Evolutionary conservation across 1,140 invertebrate species (phyloP).

Genomic region (Rhynchophorus ferrugineus): DNA sequence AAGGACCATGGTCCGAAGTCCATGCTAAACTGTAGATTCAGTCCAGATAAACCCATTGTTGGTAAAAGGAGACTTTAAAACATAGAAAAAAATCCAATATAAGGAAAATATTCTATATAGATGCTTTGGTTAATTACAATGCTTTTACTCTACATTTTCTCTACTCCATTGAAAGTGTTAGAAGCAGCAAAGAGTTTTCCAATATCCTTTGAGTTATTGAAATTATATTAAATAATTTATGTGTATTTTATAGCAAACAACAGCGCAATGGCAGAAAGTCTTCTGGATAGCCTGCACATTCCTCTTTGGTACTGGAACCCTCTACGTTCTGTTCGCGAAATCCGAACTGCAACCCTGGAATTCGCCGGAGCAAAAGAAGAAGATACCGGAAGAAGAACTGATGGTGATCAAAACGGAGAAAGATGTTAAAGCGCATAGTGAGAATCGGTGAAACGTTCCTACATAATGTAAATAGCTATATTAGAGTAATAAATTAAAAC

Average conservation of each 20-base stretch:
- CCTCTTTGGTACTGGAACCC: conserved; percentile 45
- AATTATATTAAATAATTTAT: neutral
- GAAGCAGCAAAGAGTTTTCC: too few relatives aligned
- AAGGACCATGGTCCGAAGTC: too few relatives aligned
- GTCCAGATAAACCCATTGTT: too few relatives aligned
- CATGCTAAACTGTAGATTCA: too few relatives aligned
- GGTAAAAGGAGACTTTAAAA: too few relatives aligned
- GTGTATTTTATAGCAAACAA: conserved; percentile 53
- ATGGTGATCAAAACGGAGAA: conserved; percentile 20
- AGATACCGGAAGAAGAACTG: conserved; percentile 21
- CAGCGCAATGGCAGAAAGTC: conserved; percentile 57
- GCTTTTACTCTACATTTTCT: too few relatives aligned
- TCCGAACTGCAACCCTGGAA: conserved; percentile 60
- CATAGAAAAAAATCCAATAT: too few relatives aligned
- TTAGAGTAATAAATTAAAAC: neutral
- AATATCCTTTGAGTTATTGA: too few relatives aligned
- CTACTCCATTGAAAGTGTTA: too few relatives aligned
- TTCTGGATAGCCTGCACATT: conserved; percentile 51
- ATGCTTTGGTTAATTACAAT: too few relatives aligned
- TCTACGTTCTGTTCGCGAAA: conserved; percentile 51
- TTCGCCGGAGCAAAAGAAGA: conserved; percentile 29
- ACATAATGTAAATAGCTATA: neutral
- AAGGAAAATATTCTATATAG: too few relatives aligned
- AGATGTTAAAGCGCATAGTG: conserved; percentile 4
- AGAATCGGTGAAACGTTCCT: neutral